Evolutionary conservation across 2,797 vertebrate genomes (phyloP), one percentile per base, ranked within the genome.

Genomic region (Pempheris klunzingeri): DNA sequence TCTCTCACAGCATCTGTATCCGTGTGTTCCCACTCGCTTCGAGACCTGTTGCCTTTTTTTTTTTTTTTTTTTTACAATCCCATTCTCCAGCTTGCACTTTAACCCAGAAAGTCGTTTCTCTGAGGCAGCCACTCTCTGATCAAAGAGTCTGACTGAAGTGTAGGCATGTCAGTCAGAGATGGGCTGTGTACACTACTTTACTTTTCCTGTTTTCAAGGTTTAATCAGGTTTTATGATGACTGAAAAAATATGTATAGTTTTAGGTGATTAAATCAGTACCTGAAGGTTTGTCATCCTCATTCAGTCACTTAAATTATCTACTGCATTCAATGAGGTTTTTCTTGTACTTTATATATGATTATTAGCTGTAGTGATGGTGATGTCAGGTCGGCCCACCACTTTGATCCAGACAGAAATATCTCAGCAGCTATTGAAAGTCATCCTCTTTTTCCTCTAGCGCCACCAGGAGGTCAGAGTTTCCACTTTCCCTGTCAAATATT

Each of bases 11-110:
- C 74, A 80, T 92, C 86, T 78, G 78, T 74, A 84, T 83, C 77
- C 81, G 41, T 34, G 55, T 67, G 65, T 60, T 72, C 66, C 38
- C 9, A 8, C 84, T 49, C 52, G 44, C 74, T 64, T 46, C 49
- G 11, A 58, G 68, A 65, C 22, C 32, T 58, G 49, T 47, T 66
- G n/a, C 39, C 41, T 72, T 65, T 58, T 73, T 65, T 46, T 64
- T 73, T 36, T 50, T 50, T 47, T 15, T 47, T 53, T 50, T 81
- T 72, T 71, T 41, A 66, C 73, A 74, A 74, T 66, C 63, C 1
- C 10, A 38, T 74, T 78, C 72, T 82, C 61, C 7, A 13, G 55
- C 15, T 71, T 90, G 90, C 85, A 83, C 92, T 93, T 93, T 92
- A 82, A 88, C 93, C 92, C 43, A 93, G 87, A 90, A 73, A 89